Percentiles rank a stretch among this genome's conserved stretches.
Evolutionary conservation across 2,797 vertebrate genomes (phyloP).

Genomic region (Anomalospiza imberbis): DNA sequence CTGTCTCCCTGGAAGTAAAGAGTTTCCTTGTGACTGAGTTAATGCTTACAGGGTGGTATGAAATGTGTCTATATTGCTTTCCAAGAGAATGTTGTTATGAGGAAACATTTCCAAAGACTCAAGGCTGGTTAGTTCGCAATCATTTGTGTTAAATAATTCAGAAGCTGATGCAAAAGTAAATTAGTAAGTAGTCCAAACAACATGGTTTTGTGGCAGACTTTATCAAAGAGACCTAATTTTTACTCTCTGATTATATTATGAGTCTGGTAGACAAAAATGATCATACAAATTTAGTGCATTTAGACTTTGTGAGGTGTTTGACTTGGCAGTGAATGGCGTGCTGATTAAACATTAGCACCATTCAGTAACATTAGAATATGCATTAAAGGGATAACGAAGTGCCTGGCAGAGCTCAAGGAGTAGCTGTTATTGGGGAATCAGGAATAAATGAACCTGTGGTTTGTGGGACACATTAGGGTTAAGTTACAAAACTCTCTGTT

Average conservation of each 20-base stretch:
- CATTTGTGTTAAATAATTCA: constrained; percentile 42
- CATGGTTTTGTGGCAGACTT: constrained; percentile 16
- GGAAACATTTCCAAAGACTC: neutral
- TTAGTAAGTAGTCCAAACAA: constrained; percentile 25
- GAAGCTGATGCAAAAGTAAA: constrained; percentile 30
- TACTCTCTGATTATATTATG: constrained; percentile 27
- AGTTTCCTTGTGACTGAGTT: neutral
- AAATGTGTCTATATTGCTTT: neutral
- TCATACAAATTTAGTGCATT: neutral
- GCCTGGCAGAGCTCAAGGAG: neutral
- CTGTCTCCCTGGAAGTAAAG: neutral
- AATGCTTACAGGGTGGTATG: neutral
- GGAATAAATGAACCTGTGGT: neutral
- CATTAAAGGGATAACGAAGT: neutral
- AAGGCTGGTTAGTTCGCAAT: neutral
- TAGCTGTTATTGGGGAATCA: neutral
- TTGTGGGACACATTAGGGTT: neutral
- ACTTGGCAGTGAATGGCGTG: constrained; percentile 24
- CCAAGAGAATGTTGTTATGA: neutral
- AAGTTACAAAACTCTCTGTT: neutral
- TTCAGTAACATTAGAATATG: constrained; percentile 5
- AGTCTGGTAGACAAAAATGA: constrained; percentile 6
- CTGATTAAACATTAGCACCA: constrained; percentile 55
- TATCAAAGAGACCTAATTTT: constrained; percentile 50
- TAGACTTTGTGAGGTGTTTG: constrained; percentile 28